Base-by-base conservation (phyloP, 2,113 vertebrate species). In the Tiliqua scincoides region DNA sequence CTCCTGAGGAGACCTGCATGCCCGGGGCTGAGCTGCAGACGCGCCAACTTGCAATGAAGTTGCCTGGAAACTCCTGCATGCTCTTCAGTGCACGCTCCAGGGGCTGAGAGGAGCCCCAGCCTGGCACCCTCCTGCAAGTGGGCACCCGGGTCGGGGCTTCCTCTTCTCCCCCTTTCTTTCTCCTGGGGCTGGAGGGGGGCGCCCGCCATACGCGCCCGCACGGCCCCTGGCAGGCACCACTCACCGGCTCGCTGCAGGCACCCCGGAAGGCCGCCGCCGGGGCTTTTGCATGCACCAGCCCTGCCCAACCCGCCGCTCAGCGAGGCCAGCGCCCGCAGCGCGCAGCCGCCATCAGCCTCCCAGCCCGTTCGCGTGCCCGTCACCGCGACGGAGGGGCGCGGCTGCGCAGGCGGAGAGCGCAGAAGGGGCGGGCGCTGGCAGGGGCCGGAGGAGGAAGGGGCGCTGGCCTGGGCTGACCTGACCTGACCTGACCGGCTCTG, bases 331-430 rank as follows among this genome's bases (percentile, higher is more conserved):
- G 61, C 12, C 63, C 7, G 43, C 70, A 63, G 54, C 52, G 73
- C 67, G 37, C 84, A 67, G 79, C 72, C 83, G 86, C 88, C 88
- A 83, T 85, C 62, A 71, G 27, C 7, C 43, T 48, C 61, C 57
- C 35, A 37, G 67, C 57, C n/a, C 52, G 52, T 23, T 62, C 4
- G 43, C 37, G 76, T 73, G 82, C 85, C 83, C 67, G 76, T 90
- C 77, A 83, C 72, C 30, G 21, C 73, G 43, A 21, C 67, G 79
- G 52, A 73, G 75, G 85, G 85, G 79, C 85, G 85, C 54, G 48
- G 59, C 77, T 73, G 91, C 89, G 88, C 88, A 90, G 67, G 68
- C 91, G 95, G 95, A 95, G 85, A 93, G 71, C 72, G 90, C 91
- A 61, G 82, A 76, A 79, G 89, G 79, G 88, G 54, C 63, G n/a